Evolutionary conservation across 2,797 vertebrate species (phyloP).

Genomic region (Sitta carolinensis): DNA sequence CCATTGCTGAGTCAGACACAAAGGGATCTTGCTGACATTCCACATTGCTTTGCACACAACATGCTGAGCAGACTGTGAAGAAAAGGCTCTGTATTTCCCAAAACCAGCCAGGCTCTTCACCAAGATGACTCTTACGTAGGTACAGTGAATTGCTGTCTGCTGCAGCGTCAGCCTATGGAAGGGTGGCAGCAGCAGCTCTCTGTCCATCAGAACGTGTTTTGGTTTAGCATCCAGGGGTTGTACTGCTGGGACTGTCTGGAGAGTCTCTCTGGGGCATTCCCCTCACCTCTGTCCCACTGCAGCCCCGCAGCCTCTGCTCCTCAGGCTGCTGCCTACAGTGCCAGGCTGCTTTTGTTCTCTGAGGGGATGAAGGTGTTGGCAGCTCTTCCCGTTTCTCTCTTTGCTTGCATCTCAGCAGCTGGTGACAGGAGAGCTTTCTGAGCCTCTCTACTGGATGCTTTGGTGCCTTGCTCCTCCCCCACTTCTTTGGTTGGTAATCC

Average conservation of each 20-base stretch:
- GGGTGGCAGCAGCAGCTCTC: neutral
- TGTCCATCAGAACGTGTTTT: neutral
- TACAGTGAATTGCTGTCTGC: neutral
- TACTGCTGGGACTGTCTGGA: neutral
- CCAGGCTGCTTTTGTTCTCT: neutral
- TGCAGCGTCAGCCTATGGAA: neutral
- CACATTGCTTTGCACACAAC: neutral
- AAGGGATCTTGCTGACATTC: conserved; percentile 19
- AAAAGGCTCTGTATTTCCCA: neutral
- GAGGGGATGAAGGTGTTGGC: neutral
- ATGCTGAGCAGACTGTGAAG: neutral
- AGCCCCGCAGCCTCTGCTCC: neutral
- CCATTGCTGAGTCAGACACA: conserved; percentile 42
- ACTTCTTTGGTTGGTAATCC: neutral
- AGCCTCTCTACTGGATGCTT: neutral
- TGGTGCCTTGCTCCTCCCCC: neutral
- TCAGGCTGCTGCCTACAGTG: neutral
- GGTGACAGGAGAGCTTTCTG: neutral
- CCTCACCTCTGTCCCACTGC: neutral
- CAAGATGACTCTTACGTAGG: neutral
- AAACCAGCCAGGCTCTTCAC: neutral
- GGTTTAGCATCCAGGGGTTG: neutral
- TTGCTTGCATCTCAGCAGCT: neutral
- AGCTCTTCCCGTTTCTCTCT: neutral
- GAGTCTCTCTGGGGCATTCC: neutral